Evolutionary conservation across 2,797 vertebrate genomes (phyloP).

Genomic region (Neopelma chrysocephalum): DNA sequence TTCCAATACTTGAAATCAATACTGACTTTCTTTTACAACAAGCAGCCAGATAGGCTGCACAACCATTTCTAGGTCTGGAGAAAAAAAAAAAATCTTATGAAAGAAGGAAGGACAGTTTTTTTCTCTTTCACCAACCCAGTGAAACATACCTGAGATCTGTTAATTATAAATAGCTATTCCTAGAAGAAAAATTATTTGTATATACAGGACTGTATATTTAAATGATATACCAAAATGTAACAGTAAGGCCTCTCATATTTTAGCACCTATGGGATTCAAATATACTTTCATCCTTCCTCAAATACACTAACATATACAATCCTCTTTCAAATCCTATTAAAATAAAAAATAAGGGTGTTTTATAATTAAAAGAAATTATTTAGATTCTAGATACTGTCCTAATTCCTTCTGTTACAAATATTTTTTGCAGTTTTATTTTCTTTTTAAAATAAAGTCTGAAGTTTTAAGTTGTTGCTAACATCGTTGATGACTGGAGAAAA

Average conservation of each 20-base stretch:
- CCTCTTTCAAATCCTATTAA: background rate
- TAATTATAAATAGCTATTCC: background rate
- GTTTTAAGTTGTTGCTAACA: constrained; percentile 1
- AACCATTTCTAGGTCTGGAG: constrained; percentile 11
- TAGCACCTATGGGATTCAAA: background rate
- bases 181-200: background rate
- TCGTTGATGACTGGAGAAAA: constrained; percentile 11
- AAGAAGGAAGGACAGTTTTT: background rate
- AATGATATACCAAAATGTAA: background rate
- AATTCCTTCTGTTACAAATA: background rate
- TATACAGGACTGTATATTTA: background rate
- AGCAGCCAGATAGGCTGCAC: constrained; percentile 36
- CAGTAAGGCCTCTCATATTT: background rate
- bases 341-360: background rate
- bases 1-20: constrained; percentile 66
- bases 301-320: background rate
- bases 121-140: background rate
- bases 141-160: background rate
- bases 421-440: background rate
- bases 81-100: background rate
- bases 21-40: constrained; percentile 60
- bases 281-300: background rate
- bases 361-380: background rate
- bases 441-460: background rate
- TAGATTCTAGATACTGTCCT: background rate